phyloP scores from a whole-genome alignment of 2,888 invertebrate genomes.

The Phengaris alcon region DNA sequence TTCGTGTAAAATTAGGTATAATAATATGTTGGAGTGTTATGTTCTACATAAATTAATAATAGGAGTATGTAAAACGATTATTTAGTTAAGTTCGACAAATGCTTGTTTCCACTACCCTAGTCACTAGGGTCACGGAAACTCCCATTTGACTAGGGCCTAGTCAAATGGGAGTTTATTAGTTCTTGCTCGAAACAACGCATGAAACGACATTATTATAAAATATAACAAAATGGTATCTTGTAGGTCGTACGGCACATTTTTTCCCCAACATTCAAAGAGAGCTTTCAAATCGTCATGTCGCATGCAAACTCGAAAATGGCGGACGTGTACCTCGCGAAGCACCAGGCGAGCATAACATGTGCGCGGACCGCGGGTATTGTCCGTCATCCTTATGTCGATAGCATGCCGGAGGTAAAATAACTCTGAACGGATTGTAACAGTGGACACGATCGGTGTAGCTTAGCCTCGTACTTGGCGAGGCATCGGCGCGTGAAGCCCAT shows the following conservation, averaged over 20 bases:
- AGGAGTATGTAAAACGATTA: too few species aligned
- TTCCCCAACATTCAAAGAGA: conserved; percentile 68
- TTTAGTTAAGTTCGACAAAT: too few species aligned
- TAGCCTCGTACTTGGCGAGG: conserved; percentile 58
- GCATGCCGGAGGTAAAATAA: background rate
- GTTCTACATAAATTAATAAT: too few species aligned
- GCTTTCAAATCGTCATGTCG: conserved; percentile 62
- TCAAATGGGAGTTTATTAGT: too few species aligned
- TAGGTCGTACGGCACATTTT: conserved; percentile 55
- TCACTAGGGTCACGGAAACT: too few species aligned
- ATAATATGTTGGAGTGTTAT: too few species aligned
- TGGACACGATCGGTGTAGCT: conserved; percentile 52
- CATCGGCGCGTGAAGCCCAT: conserved; percentile 66
- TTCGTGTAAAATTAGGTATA: too few species aligned
- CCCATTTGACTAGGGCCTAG: too few species aligned
- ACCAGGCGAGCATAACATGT: conserved; percentile 40
- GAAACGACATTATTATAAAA: too few species aligned
- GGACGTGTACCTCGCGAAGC: conserved; percentile 45
- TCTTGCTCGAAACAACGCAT: too few species aligned
- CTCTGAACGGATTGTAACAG: conserved; percentile 45
- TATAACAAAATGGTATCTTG: background rate
- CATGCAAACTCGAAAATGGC: too few species aligned
- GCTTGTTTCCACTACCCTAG: too few species aligned
- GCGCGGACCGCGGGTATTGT: background rate
- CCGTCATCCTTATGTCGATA: background rate